These are phyloP conservation scores for Cylloceria caligata DNA, from an alignment of 2,888 invertebrate genomes.

Conservation along the genomic window DNA sequence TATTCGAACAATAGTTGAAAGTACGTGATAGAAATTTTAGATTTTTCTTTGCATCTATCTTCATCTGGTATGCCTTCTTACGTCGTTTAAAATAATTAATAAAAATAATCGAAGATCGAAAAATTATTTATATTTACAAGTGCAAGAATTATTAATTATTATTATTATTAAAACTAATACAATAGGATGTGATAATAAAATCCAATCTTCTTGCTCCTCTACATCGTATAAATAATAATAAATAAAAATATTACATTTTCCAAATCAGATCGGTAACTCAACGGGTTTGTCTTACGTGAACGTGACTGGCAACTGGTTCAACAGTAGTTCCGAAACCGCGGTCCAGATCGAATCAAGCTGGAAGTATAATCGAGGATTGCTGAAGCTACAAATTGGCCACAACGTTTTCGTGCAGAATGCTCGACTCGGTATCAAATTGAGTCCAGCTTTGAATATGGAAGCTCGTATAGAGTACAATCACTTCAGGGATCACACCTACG, in stretches of 20 bases:
- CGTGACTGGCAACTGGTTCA: conserved; percentile 96
- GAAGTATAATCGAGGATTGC: conserved; percentile 86
- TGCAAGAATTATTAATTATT: too few species aligned
- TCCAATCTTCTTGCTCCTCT: too few species aligned
- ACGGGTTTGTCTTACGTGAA: conserved; percentile 95
- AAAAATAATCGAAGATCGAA: too few species aligned
- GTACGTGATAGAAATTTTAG: too few species aligned
- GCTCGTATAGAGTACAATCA: conserved; percentile 95
- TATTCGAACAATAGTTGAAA: too few species aligned
- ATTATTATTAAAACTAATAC: too few species aligned
- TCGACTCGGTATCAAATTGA: conserved; percentile 91
- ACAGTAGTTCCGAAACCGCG: conserved; percentile 91
- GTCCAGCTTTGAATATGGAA: conserved; percentile 92
- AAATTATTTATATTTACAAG: too few species aligned
- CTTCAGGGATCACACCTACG: conserved; percentile 92
- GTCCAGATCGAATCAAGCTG: conserved; percentile 95
- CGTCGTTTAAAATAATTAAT: too few species aligned
- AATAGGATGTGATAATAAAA: too few species aligned
- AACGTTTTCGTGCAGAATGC: conserved; percentile 92
- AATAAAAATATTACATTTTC: background rate
- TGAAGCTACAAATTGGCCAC: conserved; percentile 92
- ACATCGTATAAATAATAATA: background rate
- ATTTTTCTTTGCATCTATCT: too few species aligned
- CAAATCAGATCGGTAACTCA: conserved; percentile 92
- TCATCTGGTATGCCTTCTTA: too few species aligned